Percentiles rank a stretch among this genome's conserved stretches.
Evolutionary conservation across 1,140 invertebrate genomes (phyloP).

Genomic region (Pseudomyrmex flavicornis): DNA sequence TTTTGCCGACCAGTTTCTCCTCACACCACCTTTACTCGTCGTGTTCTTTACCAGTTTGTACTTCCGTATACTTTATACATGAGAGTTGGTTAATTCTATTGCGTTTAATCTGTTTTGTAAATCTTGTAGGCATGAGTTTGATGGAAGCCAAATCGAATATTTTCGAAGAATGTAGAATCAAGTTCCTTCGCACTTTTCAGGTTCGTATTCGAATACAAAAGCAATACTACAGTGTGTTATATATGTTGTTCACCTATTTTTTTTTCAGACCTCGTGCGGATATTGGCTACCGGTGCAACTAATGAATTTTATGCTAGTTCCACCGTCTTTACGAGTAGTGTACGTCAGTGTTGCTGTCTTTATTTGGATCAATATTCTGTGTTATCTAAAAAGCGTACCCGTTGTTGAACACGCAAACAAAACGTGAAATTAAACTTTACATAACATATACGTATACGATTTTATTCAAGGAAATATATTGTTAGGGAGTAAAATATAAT

Average conservation of each 20-base stretch:
- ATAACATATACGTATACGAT: constrained; percentile 21
- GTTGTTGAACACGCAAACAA: constrained; percentile 57
- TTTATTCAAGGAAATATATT: neutral
- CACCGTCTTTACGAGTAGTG: constrained; percentile 88
- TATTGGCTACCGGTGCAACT: constrained; percentile 93
- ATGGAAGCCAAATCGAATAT: constrained; percentile 89
- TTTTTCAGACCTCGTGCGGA: constrained; percentile 87
- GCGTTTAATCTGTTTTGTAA: neutral
- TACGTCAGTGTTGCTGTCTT: constrained; percentile 91
- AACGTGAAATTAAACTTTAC: constrained; percentile 17
- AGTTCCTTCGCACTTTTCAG: constrained; percentile 90
- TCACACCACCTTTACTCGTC: constrained; percentile 89
- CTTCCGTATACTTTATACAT: neutral
- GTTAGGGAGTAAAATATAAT: neutral
- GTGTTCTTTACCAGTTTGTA: constrained; percentile 90
- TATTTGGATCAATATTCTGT: constrained; percentile 92
- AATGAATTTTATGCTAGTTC: constrained; percentile 90
- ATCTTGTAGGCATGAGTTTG: constrained; percentile 89
- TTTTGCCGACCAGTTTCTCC: constrained; percentile 90
- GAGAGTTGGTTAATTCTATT: neutral
- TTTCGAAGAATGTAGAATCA: constrained; percentile 89
- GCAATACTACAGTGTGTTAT: neutral
- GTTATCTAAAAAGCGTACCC: constrained; percentile 89
- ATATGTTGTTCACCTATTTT: neutral
- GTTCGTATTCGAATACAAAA: constrained; percentile 74